Base-by-base conservation (phyloP, 2,888 invertebrate species). In the Ormia ochracea region DNA sequence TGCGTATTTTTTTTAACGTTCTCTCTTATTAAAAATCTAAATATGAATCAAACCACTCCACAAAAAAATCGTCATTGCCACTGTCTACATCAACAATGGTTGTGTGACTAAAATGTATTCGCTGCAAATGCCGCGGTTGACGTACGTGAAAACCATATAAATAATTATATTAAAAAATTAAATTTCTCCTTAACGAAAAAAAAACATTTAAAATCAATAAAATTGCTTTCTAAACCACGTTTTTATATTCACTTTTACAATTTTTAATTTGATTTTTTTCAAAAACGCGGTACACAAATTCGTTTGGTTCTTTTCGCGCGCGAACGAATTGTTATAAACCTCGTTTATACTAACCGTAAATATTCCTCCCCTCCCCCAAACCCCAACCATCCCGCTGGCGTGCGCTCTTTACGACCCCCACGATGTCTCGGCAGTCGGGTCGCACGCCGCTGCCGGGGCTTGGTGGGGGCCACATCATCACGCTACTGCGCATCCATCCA, bases 381-480 rank as follows among this genome's bases (percentile, higher is more conserved):
- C 89, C 88, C 87, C 87, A 90, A 90, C 90, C 88, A 89, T 90
- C 90, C 90, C 90, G 89, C 90, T 90, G 90, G 90, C 90, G 90
- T 90, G 90, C 88, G 90, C 90, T 89, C 89, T 90, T 84, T 90
- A 90, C 90, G 90, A 90, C 90, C 90, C 90, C 90, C 90, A 90
- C 90, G 90, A 90, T 90, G 90, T 90, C 90, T 89, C 90, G 90
- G 90, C 90, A 90, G 90, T 87, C 87, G 87, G 90, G 90, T 90
- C 90, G 89, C 90, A 90, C 90, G 90, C 89, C 89, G 87, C 90
- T 90, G 90, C 90, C 90, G 90, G 90, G 90, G 88, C 89, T 87
- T 90, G 90, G 90, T 90, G 90, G 90, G 90, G 90, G 89, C 87
- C 88, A 84, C 90, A 90, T 88, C 90, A 89, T 85, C 86, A 86